phyloP scores from a whole-genome alignment of 2,113 vertebrate species.

The Pyrgilauda ruficollis region DNA sequence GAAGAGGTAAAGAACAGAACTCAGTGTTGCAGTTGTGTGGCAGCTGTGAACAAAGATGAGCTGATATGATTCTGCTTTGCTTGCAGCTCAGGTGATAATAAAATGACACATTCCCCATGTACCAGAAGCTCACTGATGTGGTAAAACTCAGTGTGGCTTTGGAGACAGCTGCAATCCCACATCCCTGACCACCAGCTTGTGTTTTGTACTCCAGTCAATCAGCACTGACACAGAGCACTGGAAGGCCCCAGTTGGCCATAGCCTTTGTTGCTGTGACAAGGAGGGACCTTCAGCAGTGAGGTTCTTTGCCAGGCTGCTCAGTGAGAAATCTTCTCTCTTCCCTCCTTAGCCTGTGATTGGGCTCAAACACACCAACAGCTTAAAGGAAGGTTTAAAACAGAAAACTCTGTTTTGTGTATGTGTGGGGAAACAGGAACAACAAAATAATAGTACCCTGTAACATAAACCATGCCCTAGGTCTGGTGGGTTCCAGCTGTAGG shows the following conservation, averaged over 20 bases:
- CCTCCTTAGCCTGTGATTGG: background rate
- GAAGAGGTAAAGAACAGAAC: background rate
- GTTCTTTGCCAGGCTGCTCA: background rate
- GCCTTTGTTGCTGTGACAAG: rapidly evolving
- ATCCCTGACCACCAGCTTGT: background rate
- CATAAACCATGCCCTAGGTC: background rate
- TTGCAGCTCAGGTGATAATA: background rate
- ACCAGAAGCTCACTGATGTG: background rate
- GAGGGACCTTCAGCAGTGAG: background rate
- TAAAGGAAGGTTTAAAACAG: background rate
- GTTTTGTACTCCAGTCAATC: background rate
- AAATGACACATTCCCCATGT: background rate
- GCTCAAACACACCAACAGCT: background rate
- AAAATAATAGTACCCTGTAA: background rate
- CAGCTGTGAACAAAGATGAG: background rate
- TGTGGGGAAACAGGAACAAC: background rate
- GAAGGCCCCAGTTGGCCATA: background rate
- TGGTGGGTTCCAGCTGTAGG: background rate
- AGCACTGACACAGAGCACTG: rapidly evolving
- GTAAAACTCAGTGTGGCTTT: background rate
- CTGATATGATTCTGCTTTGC: rapidly evolving
- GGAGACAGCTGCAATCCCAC: background rate
- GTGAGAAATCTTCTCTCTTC: background rate
- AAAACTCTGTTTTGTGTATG: background rate
- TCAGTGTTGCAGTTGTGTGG: too few species aligned